A percentile compares a stretch with the other conserved stretches of the same genome.
These are phyloP conservation scores for Sminthurinus signatus DNA, from an alignment of 1,140 invertebrate species.

Conservation along the genomic window DNA sequence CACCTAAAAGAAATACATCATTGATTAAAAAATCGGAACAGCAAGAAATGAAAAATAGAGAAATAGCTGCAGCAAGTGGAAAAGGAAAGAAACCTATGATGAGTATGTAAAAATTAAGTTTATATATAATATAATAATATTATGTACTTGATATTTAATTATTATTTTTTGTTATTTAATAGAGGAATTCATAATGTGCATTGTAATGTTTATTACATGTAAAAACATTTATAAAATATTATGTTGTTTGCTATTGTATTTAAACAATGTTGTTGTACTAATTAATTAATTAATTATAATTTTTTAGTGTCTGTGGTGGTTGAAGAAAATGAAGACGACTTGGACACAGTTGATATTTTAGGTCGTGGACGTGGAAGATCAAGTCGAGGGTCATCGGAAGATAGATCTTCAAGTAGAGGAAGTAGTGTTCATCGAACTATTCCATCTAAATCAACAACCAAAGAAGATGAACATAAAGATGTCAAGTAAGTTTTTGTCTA, in stretches of 20 bases:
- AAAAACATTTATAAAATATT: too few relatives aligned
- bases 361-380: slow-evolving; percentile 13
- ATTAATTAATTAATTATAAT: slow-evolving; percentile 10
- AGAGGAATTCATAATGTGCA: too few relatives aligned
- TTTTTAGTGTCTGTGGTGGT: slow-evolving; percentile 26
- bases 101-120: slow-evolving; percentile 33
- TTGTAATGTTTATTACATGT: too few relatives aligned
- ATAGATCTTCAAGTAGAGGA: slow-evolving; percentile 36
- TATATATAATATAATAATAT: too few relatives aligned
- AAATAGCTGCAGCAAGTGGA: not conserved
- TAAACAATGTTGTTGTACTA: too few relatives aligned
- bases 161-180: too few relatives aligned
- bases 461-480: slow-evolving; percentile 30
- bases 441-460: not conserved
- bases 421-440: slow-evolving; percentile 28
- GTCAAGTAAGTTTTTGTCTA: slow-evolving; percentile 20
- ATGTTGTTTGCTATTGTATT: too few relatives aligned
- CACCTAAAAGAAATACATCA: slow-evolving; percentile 40
- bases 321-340: slow-evolving; percentile 35
- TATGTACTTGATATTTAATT: too few relatives aligned
- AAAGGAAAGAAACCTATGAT: slow-evolving; percentile 28
- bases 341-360: slow-evolving; percentile 14
- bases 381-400: slow-evolving; percentile 39
- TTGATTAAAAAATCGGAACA: slow-evolving; percentile 29
- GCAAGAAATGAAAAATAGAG: slow-evolving; percentile 29